Base-by-base conservation (phyloP, 2,888 invertebrate species). In the Troides helena region DNA sequence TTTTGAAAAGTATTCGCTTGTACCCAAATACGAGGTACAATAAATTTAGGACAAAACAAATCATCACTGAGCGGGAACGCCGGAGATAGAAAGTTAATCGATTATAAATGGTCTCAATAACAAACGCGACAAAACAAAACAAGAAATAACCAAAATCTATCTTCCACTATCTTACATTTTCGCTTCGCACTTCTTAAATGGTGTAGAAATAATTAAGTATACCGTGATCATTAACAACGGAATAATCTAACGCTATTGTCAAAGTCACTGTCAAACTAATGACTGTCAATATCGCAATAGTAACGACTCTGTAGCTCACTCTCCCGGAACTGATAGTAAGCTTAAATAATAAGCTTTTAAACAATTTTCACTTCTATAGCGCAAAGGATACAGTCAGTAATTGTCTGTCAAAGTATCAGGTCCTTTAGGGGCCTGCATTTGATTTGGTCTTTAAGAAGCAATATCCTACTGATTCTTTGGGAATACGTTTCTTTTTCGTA, bases 231-330 rank as follows among this genome's bases (percentile, higher is more conserved):
- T 85, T 84, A 84, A 81, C 80, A 78, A 78, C 74, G 77, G 74
- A 17, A 64, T 68, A 71, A 71, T 71, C 70, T 68, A 53, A 57
- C 23, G 73, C 78, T 77, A 82, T 81, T 88, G 86, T 86, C 85
- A 85, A 85, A 85, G 80, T 81, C 78, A 74, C 80, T 85, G 87
- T 87, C 87, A 87, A 87, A 85, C 85, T 85, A 88, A 89, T 87
- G 85, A 85, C 82, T 78, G 83, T 81, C 85, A 81, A 77, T 78
- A 79, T 76, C 76, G 76, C 80, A 77, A 75, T 81, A 79, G 83
- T 88, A 89, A 90, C 86, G 90, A 86, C 84, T 80, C 81, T 79
- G 76, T 74, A 77, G 81, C 65, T 75, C 85, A 86, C 71, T 84
- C 85, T 80, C 74, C 77, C 75, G 88, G 90, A 90, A 90, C 81